phyloP scores from a whole-genome alignment of 1,140 invertebrate genomes.

The Bombus confusus region DNA sequence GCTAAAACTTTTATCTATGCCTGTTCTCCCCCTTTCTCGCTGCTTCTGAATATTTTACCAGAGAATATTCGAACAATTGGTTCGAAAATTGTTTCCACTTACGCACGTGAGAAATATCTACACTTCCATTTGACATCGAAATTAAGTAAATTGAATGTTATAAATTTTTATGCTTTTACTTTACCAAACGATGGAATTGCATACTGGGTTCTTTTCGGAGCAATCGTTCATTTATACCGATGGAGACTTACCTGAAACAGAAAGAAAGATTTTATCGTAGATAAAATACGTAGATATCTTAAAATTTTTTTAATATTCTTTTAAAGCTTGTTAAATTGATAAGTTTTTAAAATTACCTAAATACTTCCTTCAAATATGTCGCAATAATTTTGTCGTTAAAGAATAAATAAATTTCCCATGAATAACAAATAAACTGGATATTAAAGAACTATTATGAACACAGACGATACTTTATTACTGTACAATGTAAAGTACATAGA shows the following conservation, averaged over 20 bases:
- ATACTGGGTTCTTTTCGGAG: not conserved
- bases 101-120: not conserved
- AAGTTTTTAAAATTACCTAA: not conserved
- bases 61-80: conserved; percentile 21
- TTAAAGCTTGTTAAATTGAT: too few species aligned
- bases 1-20: conserved; percentile 63
- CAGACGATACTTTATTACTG: too few species aligned
- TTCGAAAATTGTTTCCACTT: not conserved
- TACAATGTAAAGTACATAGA: too few species aligned
- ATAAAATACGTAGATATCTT: too few species aligned
- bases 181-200: not conserved
- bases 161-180: not conserved
- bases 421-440: not conserved
- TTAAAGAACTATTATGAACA: not conserved
- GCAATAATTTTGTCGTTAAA: too few species aligned
- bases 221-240: not conserved
- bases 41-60: conserved; percentile 47
- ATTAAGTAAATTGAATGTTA: not conserved
- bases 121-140: too few species aligned
- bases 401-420: too few species aligned
- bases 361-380: not conserved
- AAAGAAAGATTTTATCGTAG: not conserved
- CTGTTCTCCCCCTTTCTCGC: not conserved
- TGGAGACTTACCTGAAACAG: conserved; percentile 62
- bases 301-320: too few species aligned